Conservation (phyloP, 2,113 vertebrate genomes). For the Dasyprocta punctata region DNA sequence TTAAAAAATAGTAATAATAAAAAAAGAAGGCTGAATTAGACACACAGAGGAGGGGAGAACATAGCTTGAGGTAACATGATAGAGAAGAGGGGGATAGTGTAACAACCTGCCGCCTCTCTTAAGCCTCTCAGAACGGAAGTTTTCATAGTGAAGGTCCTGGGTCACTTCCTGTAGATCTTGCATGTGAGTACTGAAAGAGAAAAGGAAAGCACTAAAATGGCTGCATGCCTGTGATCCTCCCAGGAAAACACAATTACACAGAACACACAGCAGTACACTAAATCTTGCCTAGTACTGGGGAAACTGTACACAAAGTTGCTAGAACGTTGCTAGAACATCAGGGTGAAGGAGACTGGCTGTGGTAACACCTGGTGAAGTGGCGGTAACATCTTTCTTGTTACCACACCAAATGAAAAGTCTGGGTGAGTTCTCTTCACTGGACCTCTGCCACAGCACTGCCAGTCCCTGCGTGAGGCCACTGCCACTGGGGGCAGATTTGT, state of each 20-base stretch:
- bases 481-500: neutral
- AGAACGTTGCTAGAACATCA: too few relatives aligned
- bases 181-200: conserved; percentile 94
- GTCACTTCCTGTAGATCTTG: conserved; percentile 99
- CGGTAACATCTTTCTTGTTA: neutral
- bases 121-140: conserved; percentile 98
- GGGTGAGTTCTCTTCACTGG: too few relatives aligned
- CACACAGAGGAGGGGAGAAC: neutral
- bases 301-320: neutral
- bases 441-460: neutral
- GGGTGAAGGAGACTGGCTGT: neutral
- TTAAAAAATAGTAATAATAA: neutral
- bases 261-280: neutral
- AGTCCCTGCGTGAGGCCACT: neutral
- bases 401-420: neutral
- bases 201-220: neutral
- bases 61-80: neutral
- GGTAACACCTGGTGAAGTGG: neutral
- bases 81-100: neutral
- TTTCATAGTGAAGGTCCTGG: conserved; percentile 99
- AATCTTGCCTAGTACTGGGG: neutral
- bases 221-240: accelerated
- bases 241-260: neutral
- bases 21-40: neutral
- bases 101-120: conserved; percentile 96